Evolutionary conservation across 2,797 vertebrate species (phyloP), one percentile per base, ranked within the genome.

Genomic region (Xenentodon cancila): DNA sequence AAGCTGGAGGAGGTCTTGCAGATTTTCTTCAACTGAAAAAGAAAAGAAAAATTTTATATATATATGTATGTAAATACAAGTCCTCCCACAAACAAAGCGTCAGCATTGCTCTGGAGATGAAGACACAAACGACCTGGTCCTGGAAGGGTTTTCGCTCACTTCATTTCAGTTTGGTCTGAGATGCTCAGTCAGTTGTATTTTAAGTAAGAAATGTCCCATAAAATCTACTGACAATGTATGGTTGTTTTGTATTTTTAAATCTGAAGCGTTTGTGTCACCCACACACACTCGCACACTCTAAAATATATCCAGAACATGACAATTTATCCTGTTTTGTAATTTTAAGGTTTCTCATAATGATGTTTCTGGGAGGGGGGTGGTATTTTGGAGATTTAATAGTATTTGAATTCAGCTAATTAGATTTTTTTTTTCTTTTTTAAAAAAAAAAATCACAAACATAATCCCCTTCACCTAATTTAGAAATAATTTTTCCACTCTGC

Each of bases 381-480:
- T 58, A 48, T 61, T 67, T 72, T 7, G 46, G 54, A 61, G 68
- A 80, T 75, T 84, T 83, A 83, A 47, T 61, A 61, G 57, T 73
- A 53, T 64, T 73, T 71, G 56, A 82, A 84, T 75, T 71, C 62
- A 64, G 57, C 84, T 82, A 62, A 86, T 82, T 80, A 70, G 73
- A 50, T 45, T 30, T 30, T 30, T 30, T 30, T 30, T 30, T 30
- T 25, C 5, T n/a, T n/a, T n/a, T n/a, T n/a, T n/a, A n/a, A 43
- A 68, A 75, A 53, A 56, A 43, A 44, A 68, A 73, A 68, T 57
- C 40, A 55, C 19, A 30, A 50, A 56, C 54, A 80, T 84, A 83
- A 81, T 82, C 86, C 79, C 52, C 51, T 50, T 48, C 55, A 54
- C 67, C 79, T 78, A 79, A 88, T 83, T 78, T 80, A 82, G 77